phyloP scores from a whole-genome alignment of 2,113 vertebrate genomes.

The Tragulus kanchil region DNA sequence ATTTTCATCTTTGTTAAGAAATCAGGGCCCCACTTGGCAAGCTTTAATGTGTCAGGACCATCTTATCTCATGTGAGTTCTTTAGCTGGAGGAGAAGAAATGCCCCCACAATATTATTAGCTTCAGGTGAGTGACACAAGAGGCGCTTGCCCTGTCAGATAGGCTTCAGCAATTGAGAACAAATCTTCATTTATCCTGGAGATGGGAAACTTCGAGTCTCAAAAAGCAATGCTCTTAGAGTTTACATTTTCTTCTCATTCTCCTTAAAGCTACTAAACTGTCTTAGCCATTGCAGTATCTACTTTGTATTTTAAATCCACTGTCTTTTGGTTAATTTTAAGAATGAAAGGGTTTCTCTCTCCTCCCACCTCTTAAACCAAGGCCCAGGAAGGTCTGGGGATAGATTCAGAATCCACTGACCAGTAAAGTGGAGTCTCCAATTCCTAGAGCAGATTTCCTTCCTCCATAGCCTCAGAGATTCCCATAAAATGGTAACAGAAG shows the following conservation, averaged over 20 bases:
- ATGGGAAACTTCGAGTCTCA: neutral
- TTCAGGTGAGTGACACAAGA: neutral
- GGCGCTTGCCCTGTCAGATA: neutral
- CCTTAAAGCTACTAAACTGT: neutral
- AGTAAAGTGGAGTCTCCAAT: neutral
- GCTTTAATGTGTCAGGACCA: constrained; percentile 19
- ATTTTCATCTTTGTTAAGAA: constrained; percentile 46
- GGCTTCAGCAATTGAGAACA: constrained; percentile 49
- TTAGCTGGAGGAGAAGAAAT: constrained; percentile 44
- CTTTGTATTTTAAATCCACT: neutral
- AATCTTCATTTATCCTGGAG: constrained; percentile 34
- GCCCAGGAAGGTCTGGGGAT: neutral
- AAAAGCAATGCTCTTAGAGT: neutral
- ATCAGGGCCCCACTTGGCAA: neutral
- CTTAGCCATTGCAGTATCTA: neutral
- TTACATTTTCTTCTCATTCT: neutral
- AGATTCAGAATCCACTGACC: neutral
- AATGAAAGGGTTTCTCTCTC: neutral
- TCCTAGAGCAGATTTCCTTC: neutral
- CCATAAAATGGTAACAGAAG: neutral
- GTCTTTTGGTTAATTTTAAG: neutral
- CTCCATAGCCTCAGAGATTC: neutral
- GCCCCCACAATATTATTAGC: constrained; percentile 24
- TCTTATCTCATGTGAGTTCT: neutral
- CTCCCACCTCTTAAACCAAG: neutral